Percentiles rank a stretch among this genome's conserved stretches.
Conservation (phyloP, 2,888 invertebrate genomes). For the Phytoseiulus persimilis region DNA sequence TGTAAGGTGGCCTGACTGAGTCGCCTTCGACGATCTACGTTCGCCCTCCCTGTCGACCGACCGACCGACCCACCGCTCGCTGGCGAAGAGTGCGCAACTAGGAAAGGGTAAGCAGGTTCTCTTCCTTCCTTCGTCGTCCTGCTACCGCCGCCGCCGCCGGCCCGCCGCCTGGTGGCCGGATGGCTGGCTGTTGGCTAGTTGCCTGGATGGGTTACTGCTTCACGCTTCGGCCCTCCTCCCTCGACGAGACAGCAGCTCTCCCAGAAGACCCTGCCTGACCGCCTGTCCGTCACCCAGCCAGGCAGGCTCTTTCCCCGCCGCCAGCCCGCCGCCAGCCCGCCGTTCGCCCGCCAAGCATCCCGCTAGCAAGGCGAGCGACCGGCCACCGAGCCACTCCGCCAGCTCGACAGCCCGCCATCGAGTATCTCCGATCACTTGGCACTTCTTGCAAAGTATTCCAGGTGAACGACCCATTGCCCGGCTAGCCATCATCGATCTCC, state of each 20-base stretch:
- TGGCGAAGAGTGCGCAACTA: not conserved
- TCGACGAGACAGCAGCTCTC: not conserved
- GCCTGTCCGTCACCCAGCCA: not conserved
- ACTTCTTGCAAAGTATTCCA: not conserved
- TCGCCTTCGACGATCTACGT: not conserved
- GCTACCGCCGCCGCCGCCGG: not conserved
- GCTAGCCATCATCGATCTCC: not conserved
- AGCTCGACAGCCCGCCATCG: not conserved
- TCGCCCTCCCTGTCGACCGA: conserved; percentile 5
- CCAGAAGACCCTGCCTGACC: not conserved
- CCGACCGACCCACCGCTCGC: conserved; percentile 5
- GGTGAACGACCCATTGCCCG: not conserved
- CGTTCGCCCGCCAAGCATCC: not conserved
- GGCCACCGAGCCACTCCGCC: not conserved
- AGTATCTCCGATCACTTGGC: not conserved
- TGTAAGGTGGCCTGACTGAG: not conserved
- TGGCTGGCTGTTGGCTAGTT: conserved; percentile 5
- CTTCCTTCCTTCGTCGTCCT: not conserved
- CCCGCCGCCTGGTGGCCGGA: not conserved
- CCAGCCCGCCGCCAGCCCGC: not conserved
- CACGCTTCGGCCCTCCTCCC: not conserved
- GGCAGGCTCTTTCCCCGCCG: not conserved
- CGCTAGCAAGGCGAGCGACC: not conserved
- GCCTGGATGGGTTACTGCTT: not conserved
- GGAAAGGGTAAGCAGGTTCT: not conserved